A percentile compares a stretch with the other conserved stretches of the same genome.
phyloP scores from a whole-genome alignment of 2,888 invertebrate genomes.

The Stenodema calcarata region DNA sequence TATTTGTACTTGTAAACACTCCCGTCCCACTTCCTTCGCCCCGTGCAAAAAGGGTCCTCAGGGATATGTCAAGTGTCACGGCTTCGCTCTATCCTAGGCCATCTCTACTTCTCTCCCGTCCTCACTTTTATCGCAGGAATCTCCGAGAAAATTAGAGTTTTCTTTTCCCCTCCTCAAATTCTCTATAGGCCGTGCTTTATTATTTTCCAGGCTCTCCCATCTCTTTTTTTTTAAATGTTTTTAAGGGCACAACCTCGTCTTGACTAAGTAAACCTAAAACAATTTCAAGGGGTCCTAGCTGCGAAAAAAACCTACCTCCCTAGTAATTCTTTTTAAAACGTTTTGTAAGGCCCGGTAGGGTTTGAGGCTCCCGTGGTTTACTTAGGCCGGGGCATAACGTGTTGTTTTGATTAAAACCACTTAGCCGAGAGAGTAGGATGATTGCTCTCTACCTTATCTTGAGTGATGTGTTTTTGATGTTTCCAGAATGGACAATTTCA shows the following conservation, averaged over 20 bases:
- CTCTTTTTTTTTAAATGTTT: neutral
- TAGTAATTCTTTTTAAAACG: neutral
- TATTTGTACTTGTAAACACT: slow-evolving; percentile 32
- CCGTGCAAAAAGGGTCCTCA: neutral
- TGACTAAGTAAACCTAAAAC: neutral
- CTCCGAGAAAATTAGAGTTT: slow-evolving; percentile 13
- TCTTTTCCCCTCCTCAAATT: neutral
- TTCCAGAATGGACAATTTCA: neutral
- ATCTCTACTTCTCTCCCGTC: neutral
- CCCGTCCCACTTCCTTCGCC: neutral
- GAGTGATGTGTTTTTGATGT: neutral
- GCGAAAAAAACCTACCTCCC: neutral
- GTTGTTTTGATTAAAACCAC: neutral
- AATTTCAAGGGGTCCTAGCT: neutral
- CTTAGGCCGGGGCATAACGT: neutral
- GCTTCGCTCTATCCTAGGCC: neutral
- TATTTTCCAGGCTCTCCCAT: neutral
- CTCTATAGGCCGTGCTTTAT: neutral
- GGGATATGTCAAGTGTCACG: slow-evolving; percentile 31
- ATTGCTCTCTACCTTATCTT: neutral
- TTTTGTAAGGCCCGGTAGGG: neutral
- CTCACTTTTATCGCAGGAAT: neutral
- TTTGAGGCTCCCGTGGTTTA: neutral
- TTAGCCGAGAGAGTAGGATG: neutral
- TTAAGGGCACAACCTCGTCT: neutral